A percentile compares a stretch with the other conserved stretches of the same genome.
Evolutionary conservation across 1,140 invertebrate species (phyloP).

Genomic region (Apis laboriosa): DNA sequence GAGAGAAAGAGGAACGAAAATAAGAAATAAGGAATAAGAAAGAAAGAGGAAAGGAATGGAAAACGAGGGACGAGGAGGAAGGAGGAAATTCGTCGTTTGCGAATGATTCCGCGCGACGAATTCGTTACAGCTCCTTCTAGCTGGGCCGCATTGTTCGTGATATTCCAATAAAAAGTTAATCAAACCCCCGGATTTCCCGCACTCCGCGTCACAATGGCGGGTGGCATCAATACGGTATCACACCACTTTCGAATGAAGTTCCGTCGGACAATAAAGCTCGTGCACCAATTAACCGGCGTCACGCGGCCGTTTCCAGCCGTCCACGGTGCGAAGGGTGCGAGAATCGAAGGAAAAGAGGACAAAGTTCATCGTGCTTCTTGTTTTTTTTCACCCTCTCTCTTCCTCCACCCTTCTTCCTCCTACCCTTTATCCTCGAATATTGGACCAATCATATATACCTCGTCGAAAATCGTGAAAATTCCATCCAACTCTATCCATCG

Average conservation of each 20-base stretch:
- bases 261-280: constrained; percentile 32
- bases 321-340: neutral
- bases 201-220: constrained; percentile 22
- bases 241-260: constrained; percentile 33
- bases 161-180: constrained; percentile 50
- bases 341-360: neutral
- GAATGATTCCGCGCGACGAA: neutral
- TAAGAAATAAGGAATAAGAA: neutral
- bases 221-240: constrained; percentile 25
- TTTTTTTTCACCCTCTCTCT: neutral
- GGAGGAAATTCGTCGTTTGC: neutral
- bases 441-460: constrained; percentile 31
- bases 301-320: constrained; percentile 20
- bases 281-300: constrained; percentile 33
- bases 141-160: constrained; percentile 21
- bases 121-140: constrained; percentile 18
- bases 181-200: constrained; percentile 35
- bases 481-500: neutral
- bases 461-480: constrained; percentile 26
- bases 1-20: no score
- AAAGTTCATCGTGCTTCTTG: constrained; percentile 4
- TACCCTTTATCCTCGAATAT: constrained; percentile 17
- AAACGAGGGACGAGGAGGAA: neutral
- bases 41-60: neutral
- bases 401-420: no score